Evolutionary conservation across 2,113 vertebrate species (phyloP), one percentile per base, ranked within the genome.

Genomic region (Procavia capensis): DNA sequence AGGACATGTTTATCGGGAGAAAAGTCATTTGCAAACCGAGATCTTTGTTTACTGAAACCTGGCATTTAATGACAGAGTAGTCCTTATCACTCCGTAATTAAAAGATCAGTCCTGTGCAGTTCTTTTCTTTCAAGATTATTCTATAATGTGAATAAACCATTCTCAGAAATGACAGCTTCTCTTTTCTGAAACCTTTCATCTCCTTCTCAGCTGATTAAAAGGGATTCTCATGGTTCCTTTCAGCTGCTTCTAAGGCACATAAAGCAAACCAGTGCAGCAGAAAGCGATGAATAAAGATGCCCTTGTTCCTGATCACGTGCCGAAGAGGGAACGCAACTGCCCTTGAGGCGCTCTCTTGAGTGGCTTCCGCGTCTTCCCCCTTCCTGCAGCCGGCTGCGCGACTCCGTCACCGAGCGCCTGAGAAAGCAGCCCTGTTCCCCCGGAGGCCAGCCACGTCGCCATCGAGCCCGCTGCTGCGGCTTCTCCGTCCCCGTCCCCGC

Each of bases 191-290:
- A 91, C 63, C 97, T 98, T 98, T 98, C 98, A 97, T 98, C 97
- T 98, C 94, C 97, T 96, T 95, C 95, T 98, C 97, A 88, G 78
- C 97, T 97, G 96, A 98, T 93, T 98, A 97, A 98, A 98, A 98
- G 96, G 98, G 84, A 94, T 54, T 85, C 78, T 98, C 97, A 63
- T 93, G 96, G 93, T 92, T 88, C 92, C 97, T 97, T 96, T 97
- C 97, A 45, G 94, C 94, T 95, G 88, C 83, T 98, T 96, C 96
- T 97, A 97, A 97, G 93, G 97, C 97, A 96, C 95, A 97, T 93
- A 98, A 98, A 98, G 97, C 96, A 96, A 98, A 98, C 93, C 95
- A 96, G 96, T 93, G 96, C 97, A 96, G 97, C 97, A 98, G 97
- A 96, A 97, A 97, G 97, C 93, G 95, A 20, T 0, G 96, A 86